These are phyloP conservation scores for Cataglyphis livida DNA, from an alignment of 2,888 invertebrate species.

Conservation along the genomic window DNA sequence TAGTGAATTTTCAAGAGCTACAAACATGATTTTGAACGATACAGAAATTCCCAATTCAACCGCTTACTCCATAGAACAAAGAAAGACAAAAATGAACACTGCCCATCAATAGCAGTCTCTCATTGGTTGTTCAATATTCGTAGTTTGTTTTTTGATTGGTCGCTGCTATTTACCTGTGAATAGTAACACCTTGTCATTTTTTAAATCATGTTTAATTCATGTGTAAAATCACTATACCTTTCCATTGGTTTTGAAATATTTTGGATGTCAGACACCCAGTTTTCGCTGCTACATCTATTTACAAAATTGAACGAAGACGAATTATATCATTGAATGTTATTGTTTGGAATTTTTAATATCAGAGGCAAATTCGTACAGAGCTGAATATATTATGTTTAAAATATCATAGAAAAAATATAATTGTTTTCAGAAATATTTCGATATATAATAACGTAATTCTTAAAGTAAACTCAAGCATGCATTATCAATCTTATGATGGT, in stretches of 20 bases:
- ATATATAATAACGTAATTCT: not conserved
- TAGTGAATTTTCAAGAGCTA: not conserved
- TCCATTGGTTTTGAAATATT: not conserved
- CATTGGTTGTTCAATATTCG: not conserved
- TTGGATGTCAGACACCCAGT: not conserved
- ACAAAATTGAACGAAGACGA: not conserved
- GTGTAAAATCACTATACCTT: not conserved
- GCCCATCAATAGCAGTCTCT: no score
- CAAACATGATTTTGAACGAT: not conserved
- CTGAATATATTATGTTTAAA: not conserved
- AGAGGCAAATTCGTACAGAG: not conserved
- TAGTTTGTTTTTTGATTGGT: not conserved
- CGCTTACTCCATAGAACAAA: not conserved
- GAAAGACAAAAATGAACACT: no score
- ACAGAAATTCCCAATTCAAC: not conserved
- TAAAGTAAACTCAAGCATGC: constrained; percentile 58
- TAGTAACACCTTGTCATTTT: not conserved
- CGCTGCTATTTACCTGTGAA: not conserved
- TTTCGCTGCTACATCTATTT: not conserved
- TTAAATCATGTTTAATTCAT: not conserved
- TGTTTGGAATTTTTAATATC: not conserved
- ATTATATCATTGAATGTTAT: not conserved
- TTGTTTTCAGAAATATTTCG: not conserved
- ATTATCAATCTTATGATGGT: constrained; percentile 63
- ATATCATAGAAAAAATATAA: not conserved